A percentile compares a stretch with the other conserved stretches of the same genome.
Evolutionary conservation across 1,140 invertebrate species (phyloP).

Genomic region (Phenacoccus solenopsis): DNA sequence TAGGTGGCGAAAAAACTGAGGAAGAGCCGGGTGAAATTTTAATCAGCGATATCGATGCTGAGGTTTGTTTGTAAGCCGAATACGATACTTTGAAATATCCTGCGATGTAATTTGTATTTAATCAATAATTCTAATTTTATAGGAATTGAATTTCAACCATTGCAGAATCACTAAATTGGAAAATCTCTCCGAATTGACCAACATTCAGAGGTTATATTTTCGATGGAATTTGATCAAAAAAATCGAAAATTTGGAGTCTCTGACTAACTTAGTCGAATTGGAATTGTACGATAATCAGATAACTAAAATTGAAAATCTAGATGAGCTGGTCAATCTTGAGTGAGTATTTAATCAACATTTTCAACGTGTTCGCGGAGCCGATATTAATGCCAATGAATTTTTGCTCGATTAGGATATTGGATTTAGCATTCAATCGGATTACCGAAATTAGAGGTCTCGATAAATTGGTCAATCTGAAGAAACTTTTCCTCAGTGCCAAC

Average conservation of each 20-base stretch:
- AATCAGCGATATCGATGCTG: not conserved
- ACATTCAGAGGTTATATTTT: slow-evolving; percentile 67
- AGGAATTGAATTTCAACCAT: slow-evolving; percentile 79
- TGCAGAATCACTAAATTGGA: slow-evolving; percentile 66
- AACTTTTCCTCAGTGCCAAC: slow-evolving; percentile 86
- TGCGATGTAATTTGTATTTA: not conserved
- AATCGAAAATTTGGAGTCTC: slow-evolving; percentile 71
- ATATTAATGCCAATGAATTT: slow-evolving; percentile 16
- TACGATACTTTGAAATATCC: not conserved
- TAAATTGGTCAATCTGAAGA: slow-evolving; percentile 65
- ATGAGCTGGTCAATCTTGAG: slow-evolving; percentile 76
- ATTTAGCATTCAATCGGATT: slow-evolving; percentile 95
- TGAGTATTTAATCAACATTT: slow-evolving; percentile 40
- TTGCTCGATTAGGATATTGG: slow-evolving; percentile 59
- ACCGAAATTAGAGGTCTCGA: slow-evolving; percentile 76
- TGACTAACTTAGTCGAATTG: slow-evolving; percentile 66
- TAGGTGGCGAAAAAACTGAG: not conserved
- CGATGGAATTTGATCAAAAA: slow-evolving; percentile 92
- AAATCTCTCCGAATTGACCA: slow-evolving; percentile 58
- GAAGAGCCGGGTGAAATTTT: not conserved
- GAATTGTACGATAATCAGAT: slow-evolving; percentile 97
- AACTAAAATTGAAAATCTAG: slow-evolving; percentile 75
- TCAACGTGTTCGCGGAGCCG: not conserved
- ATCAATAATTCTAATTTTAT: slow-evolving; percentile 23
- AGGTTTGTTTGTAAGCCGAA: not conserved